Evolutionary conservation across 2,113 vertebrate species (phyloP), one percentile per base, ranked within the genome.

Genomic region (Hypanus sabinus): DNA sequence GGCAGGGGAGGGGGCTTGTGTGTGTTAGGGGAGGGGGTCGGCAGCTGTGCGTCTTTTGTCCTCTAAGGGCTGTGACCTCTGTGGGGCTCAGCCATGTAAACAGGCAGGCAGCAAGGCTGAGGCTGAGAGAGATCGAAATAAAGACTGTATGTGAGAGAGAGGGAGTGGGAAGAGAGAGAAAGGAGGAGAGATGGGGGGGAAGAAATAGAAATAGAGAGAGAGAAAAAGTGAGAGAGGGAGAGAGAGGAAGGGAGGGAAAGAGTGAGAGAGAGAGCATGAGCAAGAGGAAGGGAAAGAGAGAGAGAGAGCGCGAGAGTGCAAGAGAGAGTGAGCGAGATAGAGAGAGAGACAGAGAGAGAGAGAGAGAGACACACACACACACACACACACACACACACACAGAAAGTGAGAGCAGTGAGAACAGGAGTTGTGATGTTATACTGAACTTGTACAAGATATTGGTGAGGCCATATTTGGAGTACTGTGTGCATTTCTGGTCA

Each of bases 41-140:
- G 57, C 70, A 75, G 93, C 70, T 94, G 95, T 94, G 90, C 94
- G 30, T 94, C 10, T 94, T 46, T 68, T 93, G 85, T 90, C 85
- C 85, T 90, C 62, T 60, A 90, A 62, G 85, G 62, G 60, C 60
- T 33, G 85, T 90, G 85, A 90, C 85, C 85, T 65, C 60, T 33
- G 85, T n/a, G 3, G 76, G 36, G 36, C n/a, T 33, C 76, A 36
- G n/a, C n/a, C 20, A 14, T 36, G 60, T 33, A 65, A 68, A 90
- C 60, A 20, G 85, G 62, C 30, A 18, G 30, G 57, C 46, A 65
- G 85, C 30, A 7, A 90, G 57, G 12, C 16, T 62, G 83, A 18
- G 30, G 62, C 30, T 16, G 30, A n/a, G 60, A 33, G 57, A 65
- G 85, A 62, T 20, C 30, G 27, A 5, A 87, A 62, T 12, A n/a